Evolutionary conservation across 2,888 invertebrate species (phyloP).

Genomic region (Iselma pallidipennis): DNA sequence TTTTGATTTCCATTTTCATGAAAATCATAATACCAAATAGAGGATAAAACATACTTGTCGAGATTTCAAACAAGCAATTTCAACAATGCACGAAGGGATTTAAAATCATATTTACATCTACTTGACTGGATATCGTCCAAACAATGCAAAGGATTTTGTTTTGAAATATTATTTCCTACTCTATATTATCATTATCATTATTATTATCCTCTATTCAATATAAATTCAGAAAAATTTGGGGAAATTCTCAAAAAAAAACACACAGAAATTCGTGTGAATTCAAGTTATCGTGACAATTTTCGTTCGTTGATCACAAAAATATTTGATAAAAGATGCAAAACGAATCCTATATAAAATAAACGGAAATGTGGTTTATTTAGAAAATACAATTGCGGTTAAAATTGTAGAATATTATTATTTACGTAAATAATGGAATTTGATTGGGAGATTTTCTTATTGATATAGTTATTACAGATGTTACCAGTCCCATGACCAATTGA

Average conservation of each 20-base stretch:
- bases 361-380: slow-evolving; percentile 18
- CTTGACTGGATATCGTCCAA: slow-evolving; percentile 27
- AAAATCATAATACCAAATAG: background rate
- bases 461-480: slow-evolving; percentile 7
- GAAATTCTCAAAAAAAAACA: too few species aligned
- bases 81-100: slow-evolving; percentile 25
- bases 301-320: background rate
- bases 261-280: background rate
- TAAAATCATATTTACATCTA: slow-evolving; percentile 26
- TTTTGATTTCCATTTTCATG: background rate
- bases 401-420: slow-evolving; percentile 20
- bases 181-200: too few species aligned
- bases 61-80: slow-evolving; percentile 18
- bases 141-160: slow-evolving; percentile 22
- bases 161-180: slow-evolving; percentile 13
- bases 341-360: slow-evolving; percentile 11
- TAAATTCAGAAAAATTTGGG: too few species aligned
- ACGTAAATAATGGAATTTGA: slow-evolving; percentile 19
- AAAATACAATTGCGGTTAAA: slow-evolving; percentile 18
- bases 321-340: slow-evolving; percentile 9
- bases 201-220: too few species aligned
- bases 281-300: background rate
- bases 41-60: slow-evolving; percentile 22
- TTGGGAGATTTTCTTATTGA: slow-evolving; percentile 4
- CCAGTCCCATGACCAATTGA: slow-evolving; percentile 32